A percentile compares a stretch with the other conserved stretches of the same genome.
Evolutionary conservation across 2,888 invertebrate genomes (phyloP).

Genomic region (Microplitis manilae): DNA sequence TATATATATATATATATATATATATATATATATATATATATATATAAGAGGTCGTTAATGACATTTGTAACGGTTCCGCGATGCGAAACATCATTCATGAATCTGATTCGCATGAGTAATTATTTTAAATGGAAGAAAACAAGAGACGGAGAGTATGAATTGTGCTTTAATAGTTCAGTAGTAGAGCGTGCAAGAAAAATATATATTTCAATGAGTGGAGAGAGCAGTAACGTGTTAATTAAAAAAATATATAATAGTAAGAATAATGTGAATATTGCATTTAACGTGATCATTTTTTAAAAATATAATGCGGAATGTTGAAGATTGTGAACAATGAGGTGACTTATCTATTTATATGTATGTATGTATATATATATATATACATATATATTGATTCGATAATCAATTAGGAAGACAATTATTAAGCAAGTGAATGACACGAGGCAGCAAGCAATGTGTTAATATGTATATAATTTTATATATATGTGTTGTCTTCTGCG

Average conservation of each 20-base stretch:
- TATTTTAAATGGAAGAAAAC: conserved; percentile 4
- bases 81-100: conserved; percentile 22
- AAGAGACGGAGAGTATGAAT: conserved; percentile 11
- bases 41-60: conserved; percentile 8
- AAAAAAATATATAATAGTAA: conserved; percentile 14
- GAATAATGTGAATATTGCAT: neutral
- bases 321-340: neutral
- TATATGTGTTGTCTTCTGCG: neutral
- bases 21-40: neutral
- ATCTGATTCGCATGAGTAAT: conserved; percentile 6
- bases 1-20: neutral
- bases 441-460: conserved; percentile 48
- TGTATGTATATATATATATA: conserved; percentile 8
- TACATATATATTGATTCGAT: neutral
- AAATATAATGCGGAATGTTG: neutral
- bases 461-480: conserved; percentile 3
- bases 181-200: conserved; percentile 46
- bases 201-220: conserved; percentile 39
- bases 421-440: conserved; percentile 47
- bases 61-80: conserved; percentile 20
- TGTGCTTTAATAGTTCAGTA: conserved; percentile 17
- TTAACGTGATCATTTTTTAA: neutral
- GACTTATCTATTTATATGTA: neutral
- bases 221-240: conserved; percentile 32
- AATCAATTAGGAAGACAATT: conserved; percentile 31